Base-by-base conservation (phyloP, 2,888 invertebrate genomes). In the Drosophila macrospina region DNA sequence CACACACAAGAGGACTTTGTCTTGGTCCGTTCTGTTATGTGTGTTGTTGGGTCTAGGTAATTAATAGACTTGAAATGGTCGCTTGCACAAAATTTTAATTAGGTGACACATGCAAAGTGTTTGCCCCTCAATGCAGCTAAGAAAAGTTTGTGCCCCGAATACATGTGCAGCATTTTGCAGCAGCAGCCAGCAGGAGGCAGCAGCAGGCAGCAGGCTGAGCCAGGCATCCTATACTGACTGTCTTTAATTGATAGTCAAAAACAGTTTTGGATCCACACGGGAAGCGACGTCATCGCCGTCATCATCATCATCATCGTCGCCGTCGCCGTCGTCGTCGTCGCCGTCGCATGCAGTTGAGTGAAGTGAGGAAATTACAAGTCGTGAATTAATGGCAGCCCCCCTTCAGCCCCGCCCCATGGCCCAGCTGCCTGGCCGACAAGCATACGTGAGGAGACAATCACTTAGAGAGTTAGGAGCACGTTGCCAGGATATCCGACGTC, bases 301-400 rank as follows among this genome's bases (percentile, higher is more conserved):
- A 26, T 6, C 26, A 26, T 28, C 28, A 28, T 28, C 20, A 20
- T 51, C 60, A 28, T 41, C 67, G n/a, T 48, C 54, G 32, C 44
- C 68, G 15, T 41, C 57, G 15, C 41, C 51, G 20, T 15, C 52
- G 28, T 52, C 55, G 16, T 48, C 56, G 26, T 42, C 59, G 8
- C 59, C 56, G 54, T 54, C 52, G 56, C 73, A 75, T 82, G 87
- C 81, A 82, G 80, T 76, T 86, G 86, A 20, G 20, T 20, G 20
- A 89, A 89, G 89, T 90, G 80, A 90, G 90, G 90, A 90, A 90
- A 90, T 90, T 90, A 90, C 90, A 89, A 89, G 86, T 89, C 88
- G 88, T 86, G 89, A 85, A 90, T 90, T 90, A 90, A 90, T 90
- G 88, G 88, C 83, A 83, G 68, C 80, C 50, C 65, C 61, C 63